These are phyloP conservation scores for Diorhabda sublineata DNA, from an alignment of 1,140 invertebrate species.

Conservation along the genomic window DNA sequence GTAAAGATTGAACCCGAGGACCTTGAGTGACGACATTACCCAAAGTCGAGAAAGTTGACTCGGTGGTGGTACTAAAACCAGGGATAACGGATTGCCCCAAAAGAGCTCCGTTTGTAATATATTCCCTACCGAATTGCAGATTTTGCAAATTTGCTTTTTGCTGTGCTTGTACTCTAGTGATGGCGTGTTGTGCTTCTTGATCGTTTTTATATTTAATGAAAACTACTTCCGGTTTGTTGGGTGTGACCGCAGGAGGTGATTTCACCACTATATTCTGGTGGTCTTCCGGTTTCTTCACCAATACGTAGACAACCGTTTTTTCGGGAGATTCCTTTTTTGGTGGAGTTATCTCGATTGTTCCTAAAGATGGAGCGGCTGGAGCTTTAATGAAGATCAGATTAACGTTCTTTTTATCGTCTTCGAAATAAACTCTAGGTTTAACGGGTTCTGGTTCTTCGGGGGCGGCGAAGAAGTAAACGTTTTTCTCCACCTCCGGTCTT, in stretches of 20 bases:
- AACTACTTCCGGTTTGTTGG: slow-evolving; percentile 81
- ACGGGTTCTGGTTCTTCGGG: slow-evolving; percentile 65
- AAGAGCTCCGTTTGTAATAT: too few species aligned
- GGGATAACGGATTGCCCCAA: too few species aligned
- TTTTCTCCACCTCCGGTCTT: slow-evolving; percentile 57
- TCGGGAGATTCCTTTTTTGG: slow-evolving; percentile 71
- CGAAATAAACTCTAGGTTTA: slow-evolving; percentile 49
- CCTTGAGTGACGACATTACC: too few species aligned
- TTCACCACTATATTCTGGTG: slow-evolving; percentile 71
- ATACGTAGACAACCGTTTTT: slow-evolving; percentile 84
- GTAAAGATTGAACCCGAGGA: too few species aligned
- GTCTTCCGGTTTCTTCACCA: slow-evolving; percentile 80
- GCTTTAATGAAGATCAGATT: slow-evolving; percentile 88
- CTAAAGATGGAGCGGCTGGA: slow-evolving; percentile 69
- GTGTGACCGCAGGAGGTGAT: slow-evolving; percentile 69
- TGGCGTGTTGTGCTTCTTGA: slow-evolving; percentile 47
- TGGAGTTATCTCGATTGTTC: slow-evolving; percentile 56
- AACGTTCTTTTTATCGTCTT: slow-evolving; percentile 70
- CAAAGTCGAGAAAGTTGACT: too few species aligned
- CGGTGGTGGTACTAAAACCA: too few species aligned
- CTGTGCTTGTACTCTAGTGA: too few species aligned
- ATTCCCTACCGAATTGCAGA: too few species aligned
- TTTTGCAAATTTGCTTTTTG: too few species aligned
- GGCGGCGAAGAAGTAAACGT: slow-evolving; percentile 65
- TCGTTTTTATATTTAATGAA: slow-evolving; percentile 87